These are phyloP conservation scores for Nycticryphes semicollaris DNA, from an alignment of 2,113 vertebrate species.

Conservation along the genomic window DNA sequence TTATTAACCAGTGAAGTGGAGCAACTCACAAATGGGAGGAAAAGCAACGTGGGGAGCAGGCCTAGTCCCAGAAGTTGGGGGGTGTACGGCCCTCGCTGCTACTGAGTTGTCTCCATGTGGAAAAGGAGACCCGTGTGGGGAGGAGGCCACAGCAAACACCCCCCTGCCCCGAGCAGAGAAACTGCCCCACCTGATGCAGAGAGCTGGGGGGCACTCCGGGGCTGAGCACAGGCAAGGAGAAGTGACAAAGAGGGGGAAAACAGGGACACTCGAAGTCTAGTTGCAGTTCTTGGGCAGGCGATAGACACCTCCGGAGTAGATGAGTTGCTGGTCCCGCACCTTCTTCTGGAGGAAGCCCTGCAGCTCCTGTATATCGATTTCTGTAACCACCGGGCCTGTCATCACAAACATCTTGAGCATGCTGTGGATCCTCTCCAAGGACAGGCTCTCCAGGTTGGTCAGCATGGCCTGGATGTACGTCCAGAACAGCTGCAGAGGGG, in stretches of 20 bases:
- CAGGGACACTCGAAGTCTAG: background rate
- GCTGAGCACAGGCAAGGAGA: background rate
- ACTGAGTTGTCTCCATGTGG: background rate
- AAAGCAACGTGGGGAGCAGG: background rate
- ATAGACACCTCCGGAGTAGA: slow-evolving; percentile 87
- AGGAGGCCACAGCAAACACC: background rate
- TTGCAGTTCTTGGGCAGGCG: slow-evolving; percentile 88
- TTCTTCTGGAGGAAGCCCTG: slow-evolving; percentile 95
- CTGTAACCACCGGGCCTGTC: slow-evolving; percentile 89
- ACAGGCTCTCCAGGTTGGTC: slow-evolving; percentile 96
- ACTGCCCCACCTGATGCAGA: background rate
- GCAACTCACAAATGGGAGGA: background rate
- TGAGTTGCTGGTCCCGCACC: slow-evolving; percentile 91
- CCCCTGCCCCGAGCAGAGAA: background rate
- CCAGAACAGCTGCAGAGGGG: slow-evolving; percentile 88
- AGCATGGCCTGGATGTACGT: slow-evolving; percentile 98
- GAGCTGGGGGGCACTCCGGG: background rate
- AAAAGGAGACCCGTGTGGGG: fast-evolving
- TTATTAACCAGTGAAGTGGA: slow-evolving; percentile 17
- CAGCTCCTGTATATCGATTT: slow-evolving; percentile 92
- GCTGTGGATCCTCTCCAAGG: slow-evolving; percentile 94
- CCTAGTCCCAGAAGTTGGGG: background rate
- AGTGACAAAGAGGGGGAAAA: background rate
- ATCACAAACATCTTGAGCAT: slow-evolving; percentile 98
- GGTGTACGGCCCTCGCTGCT: background rate